phyloP scores from a whole-genome alignment of 2,113 vertebrate genomes.

The Toxostoma redivivum region DNA sequence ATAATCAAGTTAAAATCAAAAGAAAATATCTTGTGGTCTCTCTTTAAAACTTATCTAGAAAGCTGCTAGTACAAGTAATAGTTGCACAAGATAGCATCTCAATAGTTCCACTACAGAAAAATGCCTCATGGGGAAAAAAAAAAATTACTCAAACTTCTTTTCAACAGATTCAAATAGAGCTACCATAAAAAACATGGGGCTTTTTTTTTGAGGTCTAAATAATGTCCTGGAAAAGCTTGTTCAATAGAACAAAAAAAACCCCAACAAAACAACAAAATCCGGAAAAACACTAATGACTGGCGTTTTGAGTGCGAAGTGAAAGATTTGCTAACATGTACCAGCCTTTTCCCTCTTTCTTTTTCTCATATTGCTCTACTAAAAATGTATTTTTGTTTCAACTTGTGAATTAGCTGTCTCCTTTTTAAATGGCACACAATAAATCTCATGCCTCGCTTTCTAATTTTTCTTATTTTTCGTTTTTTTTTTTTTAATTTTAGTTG shows the following conservation, averaged over 20 bases:
- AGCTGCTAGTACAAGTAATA: not conserved
- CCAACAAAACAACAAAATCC: not conserved
- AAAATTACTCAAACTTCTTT: not conserved
- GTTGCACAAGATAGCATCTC: not conserved
- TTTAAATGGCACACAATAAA: not conserved
- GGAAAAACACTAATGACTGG: rapidly evolving
- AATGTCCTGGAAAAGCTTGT: not conserved
- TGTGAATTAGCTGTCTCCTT: not conserved
- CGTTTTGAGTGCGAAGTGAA: not conserved
- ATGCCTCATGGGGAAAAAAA: not conserved
- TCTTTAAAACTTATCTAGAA: not conserved
- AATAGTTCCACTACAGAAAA: not conserved
- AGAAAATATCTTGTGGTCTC: not conserved
- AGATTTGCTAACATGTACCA: not conserved
- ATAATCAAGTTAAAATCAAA: not conserved
- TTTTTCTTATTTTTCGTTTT: not conserved
- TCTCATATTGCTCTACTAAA: not conserved
- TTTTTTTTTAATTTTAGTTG: not conserved
- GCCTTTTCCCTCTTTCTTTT: not conserved
- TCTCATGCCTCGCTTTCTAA: not conserved
- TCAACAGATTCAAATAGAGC: not conserved
- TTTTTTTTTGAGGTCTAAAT: not conserved
- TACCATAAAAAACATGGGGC: not conserved
- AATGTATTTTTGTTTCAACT: not conserved
- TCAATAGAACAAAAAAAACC: rapidly evolving